Percentiles rank a stretch among this genome's conserved stretches.
phyloP scores from a whole-genome alignment of 2,888 invertebrate genomes.

The Taenaris catops region DNA sequence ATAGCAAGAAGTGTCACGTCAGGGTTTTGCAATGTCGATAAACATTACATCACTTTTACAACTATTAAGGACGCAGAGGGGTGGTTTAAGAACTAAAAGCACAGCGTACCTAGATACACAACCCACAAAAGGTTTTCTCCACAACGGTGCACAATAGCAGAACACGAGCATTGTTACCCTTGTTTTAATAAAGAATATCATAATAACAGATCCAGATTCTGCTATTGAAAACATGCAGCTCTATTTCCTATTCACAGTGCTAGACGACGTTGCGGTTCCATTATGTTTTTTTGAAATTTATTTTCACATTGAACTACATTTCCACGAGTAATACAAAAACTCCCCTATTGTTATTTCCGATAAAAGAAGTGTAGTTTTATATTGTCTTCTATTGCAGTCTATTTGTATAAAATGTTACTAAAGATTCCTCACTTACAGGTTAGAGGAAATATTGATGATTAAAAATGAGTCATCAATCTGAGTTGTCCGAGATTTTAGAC shows the following conservation, averaged over 20 bases:
- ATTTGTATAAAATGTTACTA: too few species aligned
- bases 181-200: constrained; percentile 34
- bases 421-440: too few species aligned
- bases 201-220: constrained; percentile 22
- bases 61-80: constrained; percentile 33
- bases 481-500: too few species aligned
- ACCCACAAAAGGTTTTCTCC: constrained; percentile 63
- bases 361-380: too few species aligned
- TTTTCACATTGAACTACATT: constrained; percentile 8
- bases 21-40: too few species aligned
- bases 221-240: constrained; percentile 19
- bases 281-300: constrained; percentile 4
- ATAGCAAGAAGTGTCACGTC: too few species aligned
- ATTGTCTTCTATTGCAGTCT: too few species aligned
- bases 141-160: constrained; percentile 42
- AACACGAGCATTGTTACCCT: constrained; percentile 38
- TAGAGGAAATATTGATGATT: too few species aligned
- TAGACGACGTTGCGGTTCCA: constrained; percentile 5
- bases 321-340: too few species aligned
- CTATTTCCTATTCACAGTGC: constrained; percentile 11
- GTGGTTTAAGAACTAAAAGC: constrained; percentile 68
- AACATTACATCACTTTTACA: constrained; percentile 31
- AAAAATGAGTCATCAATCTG: too few species aligned
- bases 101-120: constrained; percentile 43
- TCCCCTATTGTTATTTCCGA: too few species aligned